A percentile compares a stretch with the other conserved stretches of the same genome.
Conservation (phyloP, 1,140 invertebrate genomes). For the Zaprionus inermis region DNA sequence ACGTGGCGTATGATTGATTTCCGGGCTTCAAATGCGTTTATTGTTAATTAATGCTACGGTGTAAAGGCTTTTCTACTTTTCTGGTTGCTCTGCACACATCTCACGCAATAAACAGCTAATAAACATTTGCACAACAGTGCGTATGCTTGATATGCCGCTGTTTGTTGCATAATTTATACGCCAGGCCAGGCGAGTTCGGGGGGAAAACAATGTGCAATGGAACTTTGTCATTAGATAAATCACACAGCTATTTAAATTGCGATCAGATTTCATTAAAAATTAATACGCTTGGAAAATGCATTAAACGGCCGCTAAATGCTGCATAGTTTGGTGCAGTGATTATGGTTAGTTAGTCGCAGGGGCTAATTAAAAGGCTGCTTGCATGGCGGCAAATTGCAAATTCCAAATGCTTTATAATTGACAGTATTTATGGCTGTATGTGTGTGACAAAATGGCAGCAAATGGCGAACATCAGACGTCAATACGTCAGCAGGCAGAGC, state of each 20-base stretch:
- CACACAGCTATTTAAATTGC: conserved; percentile 56
- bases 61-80: conserved; percentile 16
- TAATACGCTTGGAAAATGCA: conserved; percentile 58
- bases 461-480: conserved; percentile 26
- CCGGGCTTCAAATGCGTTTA: conserved; percentile 35
- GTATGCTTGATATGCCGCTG: conserved; percentile 60
- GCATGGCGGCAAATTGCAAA: conserved; percentile 21
- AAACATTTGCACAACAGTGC: conserved; percentile 74
- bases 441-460: conserved; percentile 30
- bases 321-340: conserved; percentile 49
- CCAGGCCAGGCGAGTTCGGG: no score
- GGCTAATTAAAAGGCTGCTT: conserved; percentile 27
- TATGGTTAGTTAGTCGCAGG: conserved; percentile 59
- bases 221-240: conserved; percentile 20
- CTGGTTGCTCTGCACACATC: no score
- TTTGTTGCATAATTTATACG: conserved; percentile 69
- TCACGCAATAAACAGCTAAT: conserved; percentile 57
- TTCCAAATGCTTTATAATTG: conserved; percentile 43
- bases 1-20: conserved; percentile 76
- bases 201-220: conserved; percentile 28
- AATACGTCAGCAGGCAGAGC: conserved; percentile 28
- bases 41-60: conserved; percentile 50
- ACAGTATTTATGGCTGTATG: conserved; percentile 37
- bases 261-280: conserved; percentile 61
- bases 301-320: conserved; percentile 65